phyloP scores from a whole-genome alignment of 2,888 invertebrate genomes.

The Thyatira batis region DNA sequence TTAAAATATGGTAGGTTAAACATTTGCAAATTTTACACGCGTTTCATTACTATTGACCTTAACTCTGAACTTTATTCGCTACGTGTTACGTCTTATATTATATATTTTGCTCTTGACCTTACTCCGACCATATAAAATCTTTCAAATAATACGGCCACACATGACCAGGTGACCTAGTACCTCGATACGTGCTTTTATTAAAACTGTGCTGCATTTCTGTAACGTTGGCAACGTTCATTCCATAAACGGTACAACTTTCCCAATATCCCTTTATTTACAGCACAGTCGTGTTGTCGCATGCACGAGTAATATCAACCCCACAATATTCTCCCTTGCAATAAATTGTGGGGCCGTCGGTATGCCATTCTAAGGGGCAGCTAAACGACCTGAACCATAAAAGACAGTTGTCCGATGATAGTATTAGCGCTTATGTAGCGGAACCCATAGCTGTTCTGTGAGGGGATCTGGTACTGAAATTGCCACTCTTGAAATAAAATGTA shows the following conservation, averaged over 20 bases:
- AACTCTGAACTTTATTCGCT: neutral
- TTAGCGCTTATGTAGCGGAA: constrained; percentile 54
- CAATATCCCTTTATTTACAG: constrained; percentile 22
- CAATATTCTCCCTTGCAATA: constrained; percentile 42
- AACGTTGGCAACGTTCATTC: neutral
- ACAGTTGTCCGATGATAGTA: constrained; percentile 49
- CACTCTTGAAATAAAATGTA: neutral
- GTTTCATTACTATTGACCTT: neutral
- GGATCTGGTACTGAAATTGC: constrained; percentile 16
- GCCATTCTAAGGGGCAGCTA: constrained; percentile 44
- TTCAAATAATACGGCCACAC: too few species aligned
- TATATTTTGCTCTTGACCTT: neutral
- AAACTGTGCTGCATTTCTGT: neutral
- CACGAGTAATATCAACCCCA: constrained; percentile 16
- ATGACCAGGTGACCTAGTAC: neutral
- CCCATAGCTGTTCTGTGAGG: constrained; percentile 44
- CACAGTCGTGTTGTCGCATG: constrained; percentile 16
- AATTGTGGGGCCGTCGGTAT: constrained; percentile 44
- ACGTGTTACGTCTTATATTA: neutral
- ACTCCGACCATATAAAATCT: neutral
- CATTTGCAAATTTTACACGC: neutral
- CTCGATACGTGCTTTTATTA: neutral
- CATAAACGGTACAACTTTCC: neutral
- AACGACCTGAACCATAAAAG: constrained; percentile 46
- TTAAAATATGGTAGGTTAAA: neutral